Base-by-base conservation (phyloP, 2,888 invertebrate species). In the Drosophila testacea region DNA sequence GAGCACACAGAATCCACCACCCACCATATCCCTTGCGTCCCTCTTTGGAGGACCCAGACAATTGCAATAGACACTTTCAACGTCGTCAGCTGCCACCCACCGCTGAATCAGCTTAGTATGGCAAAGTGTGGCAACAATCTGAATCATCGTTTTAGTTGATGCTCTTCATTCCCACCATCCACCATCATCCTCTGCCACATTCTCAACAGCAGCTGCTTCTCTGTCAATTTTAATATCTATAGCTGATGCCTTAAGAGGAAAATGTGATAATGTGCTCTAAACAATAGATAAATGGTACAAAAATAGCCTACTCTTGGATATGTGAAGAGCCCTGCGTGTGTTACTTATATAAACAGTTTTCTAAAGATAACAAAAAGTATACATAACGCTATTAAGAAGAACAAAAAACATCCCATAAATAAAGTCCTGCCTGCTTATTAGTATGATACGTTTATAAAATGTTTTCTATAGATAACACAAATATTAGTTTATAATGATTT, bases 191-290 rank as follows among this genome's bases (percentile, higher is more conserved):
- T n/a, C 39, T 34, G 16, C n/a, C 62, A n/a, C 10, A 41, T 13
- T 32, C 30, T 22, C 16, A 32, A n/a, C 32, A 16, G 42, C 7
- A 42, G 38, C 41, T 59, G 46, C 52, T 22, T 32, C 50, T 69
- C 51, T 69, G 70, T 73, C 69, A 67, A 57, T 70, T 64, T 74
- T 89, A 77, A 79, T 75, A 76, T 82, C 83, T 83, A 77, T 64
- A 42, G 55, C 67, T 88, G 86, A 79, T 82, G 84, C 71, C 78
- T 86, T 88, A 77, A 88, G 87, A 86, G 88, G 71, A 78, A 89
- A 85, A 88, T 83, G 90, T 68, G 86, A 88, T 85, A 88, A 88
- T 89, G 74, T 86, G 77, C 55, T 68, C 83, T 75, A 82, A 88
- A 84, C 88, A 84, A 85, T 85, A 68, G 65, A 73, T 73, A 75